Percentiles rank a stretch among this genome's conserved stretches.
Evolutionary conservation across 2,888 invertebrate species (phyloP).

Genomic region (Operophtera brumata): DNA sequence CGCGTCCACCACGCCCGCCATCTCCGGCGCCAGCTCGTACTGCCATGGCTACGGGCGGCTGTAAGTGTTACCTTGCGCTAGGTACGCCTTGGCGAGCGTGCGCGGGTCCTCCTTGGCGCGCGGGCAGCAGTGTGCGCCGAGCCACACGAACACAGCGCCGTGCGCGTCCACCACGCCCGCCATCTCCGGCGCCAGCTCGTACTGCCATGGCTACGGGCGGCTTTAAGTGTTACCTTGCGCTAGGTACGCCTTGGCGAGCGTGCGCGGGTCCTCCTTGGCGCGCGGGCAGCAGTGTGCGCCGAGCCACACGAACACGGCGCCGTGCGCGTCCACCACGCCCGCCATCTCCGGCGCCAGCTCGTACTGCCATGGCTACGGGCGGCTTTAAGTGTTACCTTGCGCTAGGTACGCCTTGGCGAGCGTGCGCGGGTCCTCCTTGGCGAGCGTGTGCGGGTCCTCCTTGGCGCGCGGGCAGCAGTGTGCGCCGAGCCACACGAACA

Average conservation of each 20-base stretch:
- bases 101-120: slow-evolving; percentile 84
- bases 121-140: slow-evolving; percentile 86
- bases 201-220: no score
- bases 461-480: slow-evolving; percentile 84
- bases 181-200: slow-evolving; percentile 90
- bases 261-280: slow-evolving; percentile 83
- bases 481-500: slow-evolving; percentile 94
- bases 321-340: slow-evolving; percentile 91
- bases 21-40: slow-evolving; percentile 89
- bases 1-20: slow-evolving; percentile 91
- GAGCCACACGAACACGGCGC: slow-evolving; percentile 91
- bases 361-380: no score
- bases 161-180: slow-evolving; percentile 92
- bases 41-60: no score
- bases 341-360: slow-evolving; percentile 92
- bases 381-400: no score
- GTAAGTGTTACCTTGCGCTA: no score
- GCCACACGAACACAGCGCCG: slow-evolving; percentile 91
- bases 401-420: no score
- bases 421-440: slow-evolving; percentile 82
- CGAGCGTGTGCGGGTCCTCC: no score
- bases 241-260: slow-evolving; percentile 84
- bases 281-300: slow-evolving; percentile 86
- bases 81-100: no score
- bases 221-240: slow-evolving; percentile 65